These are phyloP conservation scores for Reticulitermes speratus DNA, from an alignment of 1,140 invertebrate genomes.

Conservation along the genomic window DNA sequence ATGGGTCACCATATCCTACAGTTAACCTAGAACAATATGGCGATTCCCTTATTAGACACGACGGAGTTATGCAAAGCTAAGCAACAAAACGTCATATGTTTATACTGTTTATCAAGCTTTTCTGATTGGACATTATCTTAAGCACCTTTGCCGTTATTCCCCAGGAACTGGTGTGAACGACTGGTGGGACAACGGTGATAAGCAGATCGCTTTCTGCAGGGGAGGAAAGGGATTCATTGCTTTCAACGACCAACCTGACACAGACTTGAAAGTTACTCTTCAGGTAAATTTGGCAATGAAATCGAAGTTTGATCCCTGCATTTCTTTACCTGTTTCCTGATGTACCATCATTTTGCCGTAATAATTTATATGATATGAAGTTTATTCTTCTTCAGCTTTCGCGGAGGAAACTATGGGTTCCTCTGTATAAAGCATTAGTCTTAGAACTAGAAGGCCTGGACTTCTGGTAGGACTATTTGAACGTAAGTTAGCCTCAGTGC, in stretches of 20 bases:
- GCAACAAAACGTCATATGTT: too few relatives aligned
- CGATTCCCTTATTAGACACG: too few relatives aligned
- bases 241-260: slow-evolving; percentile 60
- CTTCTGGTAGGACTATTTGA: too few relatives aligned
- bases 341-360: background rate
- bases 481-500: too few relatives aligned
- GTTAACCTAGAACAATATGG: too few relatives aligned
- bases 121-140: too few relatives aligned
- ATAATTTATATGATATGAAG: background rate
- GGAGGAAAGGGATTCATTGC: slow-evolving; percentile 71
- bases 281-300: slow-evolving; percentile 43
- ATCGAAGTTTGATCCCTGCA: background rate
- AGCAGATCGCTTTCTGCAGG: slow-evolving; percentile 76
- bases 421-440: background rate
- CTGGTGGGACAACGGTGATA: slow-evolving; percentile 74
- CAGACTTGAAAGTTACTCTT: slow-evolving; percentile 56
- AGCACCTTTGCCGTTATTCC: background rate
- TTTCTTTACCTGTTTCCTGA: background rate
- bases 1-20: too few relatives aligned
- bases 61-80: too few relatives aligned
- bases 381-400: too few relatives aligned
- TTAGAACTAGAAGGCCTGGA: background rate
- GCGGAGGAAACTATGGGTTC: background rate
- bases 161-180: slow-evolving; percentile 52
- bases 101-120: too few relatives aligned